Evolutionary conservation across 2,888 invertebrate species (phyloP).

Genomic region (Pyrrhosoma nymphula): DNA sequence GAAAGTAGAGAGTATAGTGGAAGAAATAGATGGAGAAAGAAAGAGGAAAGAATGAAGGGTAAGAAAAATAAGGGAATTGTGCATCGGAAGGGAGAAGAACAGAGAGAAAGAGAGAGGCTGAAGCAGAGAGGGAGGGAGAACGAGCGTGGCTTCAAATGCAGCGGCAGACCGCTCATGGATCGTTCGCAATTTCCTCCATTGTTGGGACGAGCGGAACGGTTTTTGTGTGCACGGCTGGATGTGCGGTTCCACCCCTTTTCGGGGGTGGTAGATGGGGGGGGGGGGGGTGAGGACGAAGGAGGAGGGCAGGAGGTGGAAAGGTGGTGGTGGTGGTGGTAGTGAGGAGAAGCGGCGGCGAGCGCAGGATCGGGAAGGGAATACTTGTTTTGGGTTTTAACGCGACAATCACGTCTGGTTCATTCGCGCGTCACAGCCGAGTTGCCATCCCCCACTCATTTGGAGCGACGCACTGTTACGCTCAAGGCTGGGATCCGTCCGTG

Average conservation of each 20-base stretch:
- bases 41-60: too few relatives aligned
- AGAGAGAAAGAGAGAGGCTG: not conserved
- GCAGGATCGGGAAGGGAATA: slow-evolving; percentile 63
- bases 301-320: slow-evolving; percentile 11
- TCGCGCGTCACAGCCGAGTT: slow-evolving; percentile 53
- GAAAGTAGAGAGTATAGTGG: too few relatives aligned
- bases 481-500: slow-evolving; percentile 44
- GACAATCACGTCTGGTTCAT: slow-evolving; percentile 62
- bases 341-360: not conserved
- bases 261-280: slow-evolving; percentile 63
- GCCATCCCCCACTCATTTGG: slow-evolving; percentile 18
- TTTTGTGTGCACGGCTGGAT: slow-evolving; percentile 67
- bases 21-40: not conserved
- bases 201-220: slow-evolving; percentile 54
- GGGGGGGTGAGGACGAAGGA: slow-evolving; percentile 7
- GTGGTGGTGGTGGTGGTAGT: not conserved
- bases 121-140: not conserved
- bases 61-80: not conserved
- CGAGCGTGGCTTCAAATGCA: slow-evolving; percentile 65
- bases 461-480: slow-evolving; percentile 36
- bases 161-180: slow-evolving; percentile 68
- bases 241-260: slow-evolving; percentile 66
- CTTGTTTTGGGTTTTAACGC: slow-evolving; percentile 58
- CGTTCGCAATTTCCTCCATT: slow-evolving; percentile 62
- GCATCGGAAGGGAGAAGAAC: not conserved